These are phyloP conservation scores for Scopus umbretta DNA, from an alignment of 2,113 vertebrate genomes.

Conservation along the genomic window DNA sequence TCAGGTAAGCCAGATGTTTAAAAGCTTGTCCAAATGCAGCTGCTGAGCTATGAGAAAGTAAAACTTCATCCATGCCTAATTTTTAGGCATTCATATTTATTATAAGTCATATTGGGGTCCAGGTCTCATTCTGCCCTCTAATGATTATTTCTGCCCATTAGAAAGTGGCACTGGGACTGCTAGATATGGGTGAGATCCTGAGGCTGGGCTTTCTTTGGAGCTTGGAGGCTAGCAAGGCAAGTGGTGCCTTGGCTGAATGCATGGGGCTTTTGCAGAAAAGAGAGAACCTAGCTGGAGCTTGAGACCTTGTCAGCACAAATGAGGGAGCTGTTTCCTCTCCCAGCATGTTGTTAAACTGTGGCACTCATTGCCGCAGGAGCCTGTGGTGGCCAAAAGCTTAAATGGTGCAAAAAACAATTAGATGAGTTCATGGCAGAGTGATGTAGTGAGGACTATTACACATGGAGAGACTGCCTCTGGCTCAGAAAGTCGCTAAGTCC, in stretches of 20 bases:
- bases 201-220: not conserved
- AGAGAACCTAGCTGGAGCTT: not conserved
- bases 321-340: not conserved
- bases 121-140: not conserved
- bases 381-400: not conserved
- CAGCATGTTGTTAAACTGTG: not conserved
- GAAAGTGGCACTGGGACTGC: not conserved
- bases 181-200: accelerated
- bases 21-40: not conserved
- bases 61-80: not conserved
- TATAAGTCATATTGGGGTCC: not conserved
- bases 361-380: not conserved
- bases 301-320: not conserved
- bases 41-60: not conserved
- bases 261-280: accelerated
- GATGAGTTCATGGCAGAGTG: not conserved
- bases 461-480: not conserved
- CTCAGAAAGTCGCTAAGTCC: not conserved
- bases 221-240: not conserved
- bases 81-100: not conserved
- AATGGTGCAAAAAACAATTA: not conserved
- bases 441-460: not conserved
- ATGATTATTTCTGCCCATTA: not conserved
- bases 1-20: not conserved
- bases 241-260: not conserved